Base-by-base conservation (phyloP, 23 tunicate genomes). In the Botrylloides violaceus region DNA sequence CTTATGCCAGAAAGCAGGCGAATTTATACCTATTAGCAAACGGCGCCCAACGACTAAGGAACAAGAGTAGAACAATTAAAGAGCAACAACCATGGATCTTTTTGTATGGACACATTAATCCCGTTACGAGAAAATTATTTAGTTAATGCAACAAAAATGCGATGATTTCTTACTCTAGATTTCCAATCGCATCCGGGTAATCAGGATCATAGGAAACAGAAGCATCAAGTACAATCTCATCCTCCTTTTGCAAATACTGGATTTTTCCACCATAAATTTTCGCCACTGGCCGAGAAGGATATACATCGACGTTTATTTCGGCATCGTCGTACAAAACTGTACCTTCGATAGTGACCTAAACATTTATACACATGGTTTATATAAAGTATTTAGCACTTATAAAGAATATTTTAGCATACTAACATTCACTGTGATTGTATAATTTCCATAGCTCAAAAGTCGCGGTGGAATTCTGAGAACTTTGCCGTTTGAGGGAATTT, bases 181-280 rank as follows among this genome's bases (percentile, higher is more conserved):
- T 30, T 9, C 28, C 25, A 12, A 25, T 43, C 29, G 26, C 47
- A 5, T 68, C 74, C 4, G 58, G 57, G 25, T 5, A 43, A 43
- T 68, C 74, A 23, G 74, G 74, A 43, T 68, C 74, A 34, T 68
- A 68, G 4, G 74, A 68, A 18, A 26, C 27, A 23, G 56, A 38
- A 6, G 74, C 74, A 68, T 68, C 58, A 1, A 68, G 25, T 32
- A 25, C 37, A 1, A 68, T 56, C 19, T 68, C 29, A 12, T 35
- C 57, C 4, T 1, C 58, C 18, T 56, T 4, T 9, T n/a, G 4
- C 12, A 68, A 32, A 20, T 35, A 4, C 28, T 43, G 56, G 22
- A 68, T 30, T 19, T 39, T 68, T 68, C 74, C 74, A 5, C 74
- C 74, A 43, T 68, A 26, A n/a, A 68, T 43, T 28, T 32, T 68